These are phyloP conservation scores for Porphyrio hochstetteri DNA, from an alignment of 2,113 vertebrate genomes.

Conservation along the genomic window DNA sequence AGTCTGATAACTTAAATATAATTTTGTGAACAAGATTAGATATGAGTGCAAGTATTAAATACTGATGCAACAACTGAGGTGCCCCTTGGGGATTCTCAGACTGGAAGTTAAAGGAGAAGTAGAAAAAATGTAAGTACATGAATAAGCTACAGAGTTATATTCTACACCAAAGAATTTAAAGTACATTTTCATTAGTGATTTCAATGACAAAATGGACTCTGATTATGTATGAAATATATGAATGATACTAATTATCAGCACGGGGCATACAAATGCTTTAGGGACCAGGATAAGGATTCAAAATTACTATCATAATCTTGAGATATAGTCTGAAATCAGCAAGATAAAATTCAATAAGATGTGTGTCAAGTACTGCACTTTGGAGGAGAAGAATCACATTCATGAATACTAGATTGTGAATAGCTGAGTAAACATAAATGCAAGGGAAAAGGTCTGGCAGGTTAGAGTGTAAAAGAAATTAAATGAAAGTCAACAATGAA, in stretches of 20 bases:
- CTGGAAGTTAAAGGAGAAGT: background rate
- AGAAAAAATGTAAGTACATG: background rate
- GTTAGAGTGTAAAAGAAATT: background rate
- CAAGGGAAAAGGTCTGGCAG: background rate
- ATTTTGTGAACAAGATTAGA: background rate
- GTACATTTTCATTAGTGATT: background rate
- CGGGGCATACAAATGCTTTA: background rate
- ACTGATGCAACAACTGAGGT: background rate
- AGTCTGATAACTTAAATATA: background rate
- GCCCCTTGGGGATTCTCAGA: background rate
- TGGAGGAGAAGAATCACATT: background rate
- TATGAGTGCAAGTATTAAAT: background rate
- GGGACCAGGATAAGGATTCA: background rate
- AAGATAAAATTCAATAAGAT: background rate
- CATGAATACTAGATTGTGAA: background rate
- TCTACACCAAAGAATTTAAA: background rate
- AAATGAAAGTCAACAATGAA: conserved; percentile 22
- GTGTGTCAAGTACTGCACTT: background rate
- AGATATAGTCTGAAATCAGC: background rate
- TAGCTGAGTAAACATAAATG: background rate
- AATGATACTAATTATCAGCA: background rate
- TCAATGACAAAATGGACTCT: background rate
- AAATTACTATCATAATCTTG: background rate
- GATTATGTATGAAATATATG: background rate
- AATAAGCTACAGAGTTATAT: background rate